These are phyloP conservation scores for Brachyhypopomus occidentalis DNA, from an alignment of 2,113 vertebrate genomes.

Conservation along the genomic window DNA sequence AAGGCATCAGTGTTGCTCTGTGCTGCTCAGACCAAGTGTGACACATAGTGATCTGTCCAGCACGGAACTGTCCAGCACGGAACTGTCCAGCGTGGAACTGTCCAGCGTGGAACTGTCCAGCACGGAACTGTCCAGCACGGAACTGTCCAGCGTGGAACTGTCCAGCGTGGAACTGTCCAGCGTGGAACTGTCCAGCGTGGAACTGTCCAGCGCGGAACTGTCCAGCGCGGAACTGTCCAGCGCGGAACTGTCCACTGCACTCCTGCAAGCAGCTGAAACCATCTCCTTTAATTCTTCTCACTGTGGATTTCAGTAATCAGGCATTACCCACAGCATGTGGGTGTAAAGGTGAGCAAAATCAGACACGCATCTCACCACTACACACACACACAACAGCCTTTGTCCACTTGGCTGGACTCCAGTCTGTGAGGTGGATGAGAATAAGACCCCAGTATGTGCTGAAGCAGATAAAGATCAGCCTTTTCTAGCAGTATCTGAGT, in stretches of 20 bases:
- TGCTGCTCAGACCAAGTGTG: constrained; percentile 44
- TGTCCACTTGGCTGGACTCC: not conserved
- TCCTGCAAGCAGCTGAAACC: not conserved
- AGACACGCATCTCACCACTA: constrained; percentile 5
- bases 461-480: too few relatives aligned
- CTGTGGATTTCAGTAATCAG: not conserved
- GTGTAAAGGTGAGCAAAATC: not conserved
- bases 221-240: constrained; percentile 12
- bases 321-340: constrained; percentile 1
- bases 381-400: not conserved
- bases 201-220: not conserved
- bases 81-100: not conserved
- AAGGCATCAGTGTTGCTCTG: constrained; percentile 26
- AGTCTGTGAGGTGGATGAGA: not conserved
- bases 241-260: constrained; percentile 1
- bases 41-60: constrained; percentile 32
- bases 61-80: not conserved
- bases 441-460: not conserved
- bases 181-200: not conserved
- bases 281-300: not conserved
- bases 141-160: not conserved
- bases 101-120: not conserved
- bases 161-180: not conserved
- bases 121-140: constrained; percentile 30
- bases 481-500: too few relatives aligned